These are phyloP conservation scores for Dunckerocampus dactyliophorus DNA, from an alignment of 2,113 vertebrate species.

Conservation along the genomic window DNA sequence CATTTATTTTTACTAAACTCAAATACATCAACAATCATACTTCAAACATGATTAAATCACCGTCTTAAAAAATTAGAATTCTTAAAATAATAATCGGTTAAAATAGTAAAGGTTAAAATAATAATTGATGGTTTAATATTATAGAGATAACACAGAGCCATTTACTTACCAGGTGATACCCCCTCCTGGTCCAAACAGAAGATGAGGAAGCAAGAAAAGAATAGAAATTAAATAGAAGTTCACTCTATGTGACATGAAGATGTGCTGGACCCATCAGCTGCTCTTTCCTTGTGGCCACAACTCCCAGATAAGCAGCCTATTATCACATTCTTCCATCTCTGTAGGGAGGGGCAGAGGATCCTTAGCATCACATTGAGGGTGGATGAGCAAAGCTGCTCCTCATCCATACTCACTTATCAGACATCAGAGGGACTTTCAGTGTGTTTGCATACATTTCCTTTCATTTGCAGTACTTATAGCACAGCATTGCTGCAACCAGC, in stretches of 20 bases:
- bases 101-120: neutral
- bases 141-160: too few species aligned
- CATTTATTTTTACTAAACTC: neutral
- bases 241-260: slow-evolving; percentile 17
- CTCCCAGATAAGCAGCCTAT: slow-evolving; percentile 52
- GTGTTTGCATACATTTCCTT: neutral
- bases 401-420: neutral
- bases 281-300: slow-evolving; percentile 46
- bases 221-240: neutral
- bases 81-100: neutral
- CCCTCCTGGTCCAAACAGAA: slow-evolving; percentile 1
- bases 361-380: slow-evolving; percentile 33
- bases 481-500: neutral
- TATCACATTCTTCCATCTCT: slow-evolving; percentile 44
- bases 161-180: slow-evolving; percentile 25
- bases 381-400: slow-evolving; percentile 17
- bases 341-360: slow-evolving; percentile 56
- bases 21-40: neutral
- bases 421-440: neutral
- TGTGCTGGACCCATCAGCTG: slow-evolving; percentile 15
- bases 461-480: neutral
- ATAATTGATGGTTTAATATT: neutral
- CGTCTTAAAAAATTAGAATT: too few species aligned
- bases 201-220: neutral
- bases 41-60: neutral